phyloP scores from a whole-genome alignment of 2,888 invertebrate genomes.

The Euzetes globulus region DNA sequence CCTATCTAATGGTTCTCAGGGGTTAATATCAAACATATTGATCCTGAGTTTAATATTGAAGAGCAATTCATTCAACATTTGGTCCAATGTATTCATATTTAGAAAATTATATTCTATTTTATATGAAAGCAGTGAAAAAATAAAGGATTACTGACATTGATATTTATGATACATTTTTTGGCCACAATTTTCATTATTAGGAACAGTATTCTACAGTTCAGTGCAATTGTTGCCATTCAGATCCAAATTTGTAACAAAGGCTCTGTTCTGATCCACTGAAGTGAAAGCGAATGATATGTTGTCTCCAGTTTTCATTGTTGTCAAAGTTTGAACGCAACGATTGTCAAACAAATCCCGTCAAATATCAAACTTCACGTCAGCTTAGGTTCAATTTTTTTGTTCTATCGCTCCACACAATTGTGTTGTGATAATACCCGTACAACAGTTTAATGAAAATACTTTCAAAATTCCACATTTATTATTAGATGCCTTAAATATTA shows the following conservation, averaged over 20 bases:
- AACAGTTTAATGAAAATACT: constrained; percentile 13
- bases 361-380: constrained; percentile 22
- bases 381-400: neutral
- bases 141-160: neutral
- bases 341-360: constrained; percentile 22
- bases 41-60: neutral
- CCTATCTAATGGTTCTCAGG: neutral
- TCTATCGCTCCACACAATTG: neutral
- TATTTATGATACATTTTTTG: neutral
- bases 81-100: neutral
- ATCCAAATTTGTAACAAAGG: constrained; percentile 17
- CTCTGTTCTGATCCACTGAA: neutral
- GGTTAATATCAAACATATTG: constrained; percentile 10
- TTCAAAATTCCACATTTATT: constrained; percentile 17
- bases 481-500: constrained; percentile 9
- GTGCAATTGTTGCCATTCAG: constrained; percentile 1
- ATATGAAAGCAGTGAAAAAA: neutral
- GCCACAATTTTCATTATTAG: neutral
- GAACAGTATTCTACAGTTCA: neutral
- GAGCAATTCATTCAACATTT: neutral
- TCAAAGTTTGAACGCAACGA: constrained; percentile 8
- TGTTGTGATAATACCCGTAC: neutral
- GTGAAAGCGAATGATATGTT: constrained; percentile 14
- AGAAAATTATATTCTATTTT: neutral
- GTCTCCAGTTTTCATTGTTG: constrained; percentile 18